phyloP scores from a whole-genome alignment of 2,888 invertebrate genomes.

The Scaeva pyrastri region DNA sequence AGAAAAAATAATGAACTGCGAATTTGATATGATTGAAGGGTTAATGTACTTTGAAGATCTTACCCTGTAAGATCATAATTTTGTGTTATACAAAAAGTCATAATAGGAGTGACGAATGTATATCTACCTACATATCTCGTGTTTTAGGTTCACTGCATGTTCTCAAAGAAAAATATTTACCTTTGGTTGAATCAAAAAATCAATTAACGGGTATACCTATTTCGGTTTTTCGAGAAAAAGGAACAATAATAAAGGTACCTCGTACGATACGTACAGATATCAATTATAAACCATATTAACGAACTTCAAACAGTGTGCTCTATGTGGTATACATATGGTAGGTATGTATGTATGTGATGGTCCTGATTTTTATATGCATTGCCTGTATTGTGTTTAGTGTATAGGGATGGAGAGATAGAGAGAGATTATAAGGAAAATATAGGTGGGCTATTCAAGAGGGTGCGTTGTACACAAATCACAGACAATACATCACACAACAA shows the following conservation, averaged over 20 bases:
- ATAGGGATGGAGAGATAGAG: conserved; percentile 7
- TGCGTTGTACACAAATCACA: conserved; percentile 37
- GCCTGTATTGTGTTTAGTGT: conserved; percentile 16
- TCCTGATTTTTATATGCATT: conserved; percentile 15
- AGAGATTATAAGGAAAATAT: conserved; percentile 33
- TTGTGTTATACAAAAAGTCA: conserved; percentile 30
- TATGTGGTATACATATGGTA: no score
- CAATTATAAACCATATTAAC: conserved; percentile 15
- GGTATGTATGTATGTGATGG: conserved; percentile 25
- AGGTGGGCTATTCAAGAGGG: conserved; percentile 56
- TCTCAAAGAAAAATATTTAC: conserved; percentile 19
- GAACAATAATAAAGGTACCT: neutral
- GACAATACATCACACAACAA: conserved; percentile 66
- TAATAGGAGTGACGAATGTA: conserved; percentile 46
- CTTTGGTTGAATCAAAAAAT: conserved; percentile 59
- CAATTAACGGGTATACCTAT: conserved; percentile 57
- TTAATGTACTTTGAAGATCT: conserved; percentile 1
- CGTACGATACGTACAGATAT: neutral
- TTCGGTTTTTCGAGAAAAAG: neutral
- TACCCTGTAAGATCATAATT: conserved; percentile 44
- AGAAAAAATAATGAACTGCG: no score
- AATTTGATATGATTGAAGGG: no score
- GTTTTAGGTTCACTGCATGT: conserved; percentile 30
- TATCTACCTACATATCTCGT: neutral
- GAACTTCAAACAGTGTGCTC: neutral